Base-by-base conservation (phyloP, 2,888 invertebrate species). In the Rhynchonema sp. region DNA sequence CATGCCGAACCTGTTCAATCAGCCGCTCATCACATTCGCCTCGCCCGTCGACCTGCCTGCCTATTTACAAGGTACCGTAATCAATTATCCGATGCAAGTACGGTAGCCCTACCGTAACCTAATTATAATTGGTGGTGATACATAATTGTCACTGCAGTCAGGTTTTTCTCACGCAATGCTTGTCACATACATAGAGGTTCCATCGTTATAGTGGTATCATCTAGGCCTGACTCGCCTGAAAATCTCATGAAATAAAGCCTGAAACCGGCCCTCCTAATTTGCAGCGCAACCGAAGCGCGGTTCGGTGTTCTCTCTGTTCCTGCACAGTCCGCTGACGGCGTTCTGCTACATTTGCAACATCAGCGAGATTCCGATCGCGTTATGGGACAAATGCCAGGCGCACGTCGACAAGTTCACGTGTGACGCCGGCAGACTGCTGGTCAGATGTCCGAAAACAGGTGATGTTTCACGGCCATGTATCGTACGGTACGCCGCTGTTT, bases 341-440 rank as follows among this genome's bases (percentile, higher is more conserved):
- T 83, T 92, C 73, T 90, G 90, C 78, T 84, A 85, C 75, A 83
- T 87, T 71, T 88, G 89, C 74, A 87, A 88, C 74, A 82, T 92
- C 63, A 82, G 83, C 67, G 86, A 83, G 71, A 82, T 90, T 66
- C 83, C 86, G 55, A 82, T 88, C 67, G 83, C 84, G 66, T 82
- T 85, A 69, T 92, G 91, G 91, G 88, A 91, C 73, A 82, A 86
- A 64, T 87, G 87, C 72, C 86, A 87, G 74, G 82, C 83, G 63
- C 84, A 84, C 75, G 82, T 92, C 63, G 87, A 90, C 76, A 82
- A 84, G 63, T 92, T 91, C 76, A 83, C 90, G 74, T 82, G 83
- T 29, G 90, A 91, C 77, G 87, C 89, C 56, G 84, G 86, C 62
- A 81, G 84, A 68, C 80, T 90, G 63, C 81, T 91, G 70, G 83